Conservation (phyloP, 2,113 vertebrate species). For the Eudyptes chrysolophus region DNA sequence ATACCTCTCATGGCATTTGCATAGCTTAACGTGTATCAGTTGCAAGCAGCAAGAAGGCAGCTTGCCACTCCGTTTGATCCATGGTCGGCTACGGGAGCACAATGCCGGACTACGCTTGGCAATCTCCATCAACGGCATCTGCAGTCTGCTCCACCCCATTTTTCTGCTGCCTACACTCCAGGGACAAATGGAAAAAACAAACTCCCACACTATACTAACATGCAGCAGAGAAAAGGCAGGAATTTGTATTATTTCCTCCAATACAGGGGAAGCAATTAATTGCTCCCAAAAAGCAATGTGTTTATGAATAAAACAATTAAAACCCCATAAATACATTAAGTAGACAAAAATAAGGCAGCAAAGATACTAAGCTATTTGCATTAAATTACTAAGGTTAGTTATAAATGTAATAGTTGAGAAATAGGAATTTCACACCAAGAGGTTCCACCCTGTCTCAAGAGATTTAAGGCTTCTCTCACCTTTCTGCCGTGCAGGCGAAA, state of each 20-base stretch:
- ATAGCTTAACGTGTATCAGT: neutral
- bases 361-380: neutral
- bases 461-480: neutral
- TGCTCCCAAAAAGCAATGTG: neutral
- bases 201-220: neutral
- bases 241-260: neutral
- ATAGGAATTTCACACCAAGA: neutral
- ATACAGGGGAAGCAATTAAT: neutral
- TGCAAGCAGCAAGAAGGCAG: neutral
- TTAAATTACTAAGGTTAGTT: neutral
- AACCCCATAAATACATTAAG: neutral
- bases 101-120: neutral
- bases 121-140: neutral
- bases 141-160: conserved; percentile 54
- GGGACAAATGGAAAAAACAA: conserved; percentile 51
- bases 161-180: conserved; percentile 19
- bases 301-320: neutral
- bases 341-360: neutral
- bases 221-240: neutral
- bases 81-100: neutral
- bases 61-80: neutral
- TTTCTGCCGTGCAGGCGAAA: neutral
- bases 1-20: neutral
- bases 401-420: neutral
- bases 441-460: neutral